Evolutionary conservation across 2,888 invertebrate species (phyloP), one percentile per base, ranked within the genome.

Genomic region (Coelinius sp.): DNA sequence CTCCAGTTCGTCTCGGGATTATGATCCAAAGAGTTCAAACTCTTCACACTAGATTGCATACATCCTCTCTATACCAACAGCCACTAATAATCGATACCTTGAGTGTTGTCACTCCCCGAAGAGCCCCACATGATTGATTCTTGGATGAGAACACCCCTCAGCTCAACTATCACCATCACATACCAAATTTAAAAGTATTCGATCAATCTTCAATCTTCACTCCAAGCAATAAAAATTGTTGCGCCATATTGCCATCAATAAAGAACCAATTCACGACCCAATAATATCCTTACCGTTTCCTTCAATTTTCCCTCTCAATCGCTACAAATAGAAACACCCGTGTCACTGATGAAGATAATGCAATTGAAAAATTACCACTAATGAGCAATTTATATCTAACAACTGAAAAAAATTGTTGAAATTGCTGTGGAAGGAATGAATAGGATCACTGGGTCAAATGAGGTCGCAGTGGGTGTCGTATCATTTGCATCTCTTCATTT

Each of bases 401-500:
- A 53, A 53, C 2, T 1, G 5, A 53, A 25, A 49, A 59, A 59
- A 59, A 2, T 10, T 5, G 27, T 14, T 7, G 31, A 6, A 59
- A 59, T 27, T 31, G 17, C 7, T 7, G 10, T 17, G 53, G 52
- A 31, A 12, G n/a, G 14, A 20, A 7, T 27, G 31, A 52, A 67
- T 14, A 14, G 17, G 41, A 56, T 41, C 41, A 68, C 68, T 41
- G 27, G 56, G 68, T 56, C 53, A 41, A 25, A 56, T 31, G 27
- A 22, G 56, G 27, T 65, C 59, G 10, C 35, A 35, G 14, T 6
- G 59, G 59, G 59, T 31, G 56, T 63, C 25, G 41, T 70, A 52
- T 65, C 52, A 52, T 68, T 74, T 59, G 49, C 25, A 65, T 77
- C 64, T 65, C 72, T 71, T 74, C 78, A 73, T 76, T 74, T 76